phyloP scores from a whole-genome alignment of 2,797 vertebrate genomes.

The Peromyscus eremicus region DNA sequence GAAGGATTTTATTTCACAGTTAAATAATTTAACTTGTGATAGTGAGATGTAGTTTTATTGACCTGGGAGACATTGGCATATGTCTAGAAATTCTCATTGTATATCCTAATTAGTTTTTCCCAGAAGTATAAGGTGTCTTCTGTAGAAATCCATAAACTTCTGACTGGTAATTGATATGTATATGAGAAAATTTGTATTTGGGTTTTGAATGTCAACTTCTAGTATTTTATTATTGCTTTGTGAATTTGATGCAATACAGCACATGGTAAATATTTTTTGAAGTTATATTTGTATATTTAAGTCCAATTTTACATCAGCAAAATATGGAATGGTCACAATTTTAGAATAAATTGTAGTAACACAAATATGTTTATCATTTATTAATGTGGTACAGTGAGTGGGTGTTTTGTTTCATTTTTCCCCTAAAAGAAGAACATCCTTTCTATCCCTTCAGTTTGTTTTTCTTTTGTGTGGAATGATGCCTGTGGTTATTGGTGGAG shows the following conservation, averaged over 20 bases:
- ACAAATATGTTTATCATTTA: background rate
- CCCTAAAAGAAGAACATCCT: background rate
- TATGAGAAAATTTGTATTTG: slow-evolving; percentile 52
- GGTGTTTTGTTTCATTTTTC: background rate
- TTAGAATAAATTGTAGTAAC: background rate
- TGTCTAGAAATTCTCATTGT: background rate
- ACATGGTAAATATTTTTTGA: background rate
- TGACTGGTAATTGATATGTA: background rate
- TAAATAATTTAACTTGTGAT: slow-evolving; percentile 41
- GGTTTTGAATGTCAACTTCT: slow-evolving; percentile 52
- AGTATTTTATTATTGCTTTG: background rate
- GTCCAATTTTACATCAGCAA: background rate
- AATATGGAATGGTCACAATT: background rate
- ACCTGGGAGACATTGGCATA: background rate
- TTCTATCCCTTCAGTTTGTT: background rate
- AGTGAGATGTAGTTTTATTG: slow-evolving; percentile 48
- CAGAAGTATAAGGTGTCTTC: background rate
- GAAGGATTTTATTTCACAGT: slow-evolving; percentile 68
- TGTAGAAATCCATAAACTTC: background rate
- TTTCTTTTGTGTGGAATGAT: background rate
- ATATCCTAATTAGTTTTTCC: background rate
- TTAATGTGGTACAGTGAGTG: background rate
- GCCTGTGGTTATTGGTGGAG: background rate
- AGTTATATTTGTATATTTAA: background rate
- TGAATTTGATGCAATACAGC: slow-evolving; percentile 1